Conservation (phyloP, 2,113 vertebrate genomes). For the Malaclemys terrapin region DNA sequence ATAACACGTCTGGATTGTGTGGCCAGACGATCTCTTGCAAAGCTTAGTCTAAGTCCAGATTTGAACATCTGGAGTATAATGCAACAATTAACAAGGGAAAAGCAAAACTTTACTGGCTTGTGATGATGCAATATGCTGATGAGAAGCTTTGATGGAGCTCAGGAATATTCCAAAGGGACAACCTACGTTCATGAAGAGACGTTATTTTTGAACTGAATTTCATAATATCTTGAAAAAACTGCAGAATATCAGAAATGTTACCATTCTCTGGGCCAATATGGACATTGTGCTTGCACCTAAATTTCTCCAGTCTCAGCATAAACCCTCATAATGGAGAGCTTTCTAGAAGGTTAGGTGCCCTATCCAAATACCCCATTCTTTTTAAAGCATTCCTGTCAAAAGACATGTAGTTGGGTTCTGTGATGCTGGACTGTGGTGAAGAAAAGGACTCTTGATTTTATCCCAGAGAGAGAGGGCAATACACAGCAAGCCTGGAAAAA, state of each 20-base stretch:
- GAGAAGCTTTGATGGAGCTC: no score
- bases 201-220: constrained; percentile 30
- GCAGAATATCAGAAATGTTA: neutral
- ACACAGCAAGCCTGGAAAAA: neutral
- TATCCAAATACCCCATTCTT: neutral
- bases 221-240: neutral
- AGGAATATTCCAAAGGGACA: no score
- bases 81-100: constrained; percentile 57
- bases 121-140: neutral
- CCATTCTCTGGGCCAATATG: neutral
- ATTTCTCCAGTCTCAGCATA: neutral
- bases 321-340: neutral
- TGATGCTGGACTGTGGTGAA: neutral
- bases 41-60: constrained; percentile 16
- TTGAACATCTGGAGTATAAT: constrained; percentile 13
- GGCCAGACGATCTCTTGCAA: neutral
- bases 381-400: neutral
- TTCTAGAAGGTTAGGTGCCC: neutral
- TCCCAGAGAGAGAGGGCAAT: neutral
- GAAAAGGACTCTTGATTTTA: neutral
- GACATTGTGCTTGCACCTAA: neutral
- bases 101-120: constrained; percentile 42
- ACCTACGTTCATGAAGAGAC: neutral
- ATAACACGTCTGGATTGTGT: neutral
- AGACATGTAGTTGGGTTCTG: neutral